These are phyloP conservation scores for Dreissena polymorpha DNA, from an alignment of 1,140 invertebrate species.

Conservation along the genomic window DNA sequence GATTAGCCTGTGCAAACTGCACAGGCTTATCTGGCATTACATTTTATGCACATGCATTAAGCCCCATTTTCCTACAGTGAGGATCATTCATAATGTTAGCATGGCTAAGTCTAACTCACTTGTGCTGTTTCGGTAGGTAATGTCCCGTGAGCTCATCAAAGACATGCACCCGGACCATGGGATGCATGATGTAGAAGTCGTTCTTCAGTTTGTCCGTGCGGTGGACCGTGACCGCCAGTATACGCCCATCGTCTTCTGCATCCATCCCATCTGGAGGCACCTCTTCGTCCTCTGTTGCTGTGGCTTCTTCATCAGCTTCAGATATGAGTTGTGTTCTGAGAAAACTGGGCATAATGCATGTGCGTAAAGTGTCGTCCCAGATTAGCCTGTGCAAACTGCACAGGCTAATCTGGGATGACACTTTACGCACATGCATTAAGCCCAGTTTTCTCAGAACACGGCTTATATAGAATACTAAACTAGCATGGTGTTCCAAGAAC, in stretches of 20 bases:
- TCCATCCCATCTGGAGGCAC: conserved; percentile 32
- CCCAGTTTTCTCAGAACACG: no score
- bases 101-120: conserved; percentile 57
- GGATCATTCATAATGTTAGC: no score
- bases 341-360: no score
- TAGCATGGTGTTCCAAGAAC: no score
- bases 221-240: conserved; percentile 75
- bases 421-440: no score
- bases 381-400: neutral
- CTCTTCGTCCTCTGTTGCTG: conserved; percentile 28
- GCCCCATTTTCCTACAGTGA: no score
- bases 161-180: conserved; percentile 79
- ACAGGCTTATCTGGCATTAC: no score
- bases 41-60: no score
- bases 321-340: no score
- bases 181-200: conserved; percentile 78
- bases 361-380: no score
- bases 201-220: conserved; percentile 79
- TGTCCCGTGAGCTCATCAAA: conserved; percentile 77
- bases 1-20: no score
- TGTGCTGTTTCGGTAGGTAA: conserved; percentile 77
- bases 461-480: no score
- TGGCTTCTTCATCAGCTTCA: conserved; percentile 38
- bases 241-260: conserved; percentile 70
- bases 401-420: neutral